Evolutionary conservation across 2,113 vertebrate genomes (phyloP).

Genomic region (Cyprinodon tularosa): DNA sequence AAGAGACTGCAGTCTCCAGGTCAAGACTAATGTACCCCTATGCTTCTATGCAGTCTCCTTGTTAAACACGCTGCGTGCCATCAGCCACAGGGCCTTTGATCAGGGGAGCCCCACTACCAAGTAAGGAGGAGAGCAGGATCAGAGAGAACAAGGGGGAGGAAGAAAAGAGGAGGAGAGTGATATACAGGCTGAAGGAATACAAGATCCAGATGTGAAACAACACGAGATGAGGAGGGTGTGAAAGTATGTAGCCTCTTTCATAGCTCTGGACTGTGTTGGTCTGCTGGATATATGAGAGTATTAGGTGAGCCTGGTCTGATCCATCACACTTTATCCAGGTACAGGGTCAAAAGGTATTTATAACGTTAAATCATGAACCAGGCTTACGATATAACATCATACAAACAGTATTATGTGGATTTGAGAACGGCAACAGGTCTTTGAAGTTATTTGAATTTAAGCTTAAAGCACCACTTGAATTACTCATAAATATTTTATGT

Average conservation of each 20-base stretch:
- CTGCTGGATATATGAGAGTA: slow-evolving; percentile 9
- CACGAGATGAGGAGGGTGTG: slow-evolving; percentile 70
- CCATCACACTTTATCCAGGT: too few species aligned
- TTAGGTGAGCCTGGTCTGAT: background rate
- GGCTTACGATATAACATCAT: background rate
- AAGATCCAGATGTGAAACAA: slow-evolving; percentile 75
- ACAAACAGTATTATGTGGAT: background rate
- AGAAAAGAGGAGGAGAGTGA: slow-evolving; percentile 57
- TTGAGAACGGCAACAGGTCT: background rate
- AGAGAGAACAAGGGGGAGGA: slow-evolving; percentile 56
- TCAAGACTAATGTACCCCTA: slow-evolving; percentile 27
- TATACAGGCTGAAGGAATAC: slow-evolving; percentile 70
- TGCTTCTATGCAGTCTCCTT: slow-evolving; percentile 42
- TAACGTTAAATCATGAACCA: background rate
- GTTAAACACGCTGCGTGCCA: slow-evolving; percentile 65
- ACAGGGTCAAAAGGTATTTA: background rate
- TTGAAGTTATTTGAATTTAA: background rate
- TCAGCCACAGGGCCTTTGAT: slow-evolving; percentile 68
- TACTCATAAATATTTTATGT: background rate
- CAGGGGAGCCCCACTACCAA: slow-evolving; percentile 55
- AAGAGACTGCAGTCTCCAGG: slow-evolving; percentile 28
- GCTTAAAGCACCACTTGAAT: background rate
- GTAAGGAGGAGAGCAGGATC: slow-evolving; percentile 68
- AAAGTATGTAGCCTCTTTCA: slow-evolving; percentile 60
- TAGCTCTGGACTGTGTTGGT: slow-evolving; percentile 40